Base-by-base conservation (phyloP, 2,797 vertebrate genomes). In the Cryptoprocta ferox region DNA sequence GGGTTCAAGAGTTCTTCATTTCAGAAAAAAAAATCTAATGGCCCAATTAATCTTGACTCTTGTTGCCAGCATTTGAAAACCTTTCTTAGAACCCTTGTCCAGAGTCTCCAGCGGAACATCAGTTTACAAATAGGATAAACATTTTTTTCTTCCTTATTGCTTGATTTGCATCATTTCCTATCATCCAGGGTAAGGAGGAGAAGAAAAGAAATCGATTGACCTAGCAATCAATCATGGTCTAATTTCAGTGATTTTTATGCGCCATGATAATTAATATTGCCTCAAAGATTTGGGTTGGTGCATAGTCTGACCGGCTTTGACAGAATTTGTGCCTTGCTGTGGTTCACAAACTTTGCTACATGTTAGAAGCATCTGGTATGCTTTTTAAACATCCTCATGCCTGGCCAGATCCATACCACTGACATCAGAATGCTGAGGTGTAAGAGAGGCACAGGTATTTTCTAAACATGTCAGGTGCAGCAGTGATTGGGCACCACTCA, bases 111-210 rank as follows among this genome's bases (percentile, higher is more conserved):
- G 65, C 8, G 53, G 42, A 90, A 61, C 24, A 30, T 84, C 12
- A 42, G 21, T 71, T 91, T 89, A 78, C 28, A 75, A 87, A 75
- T 81, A 92, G 70, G 35, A 42, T 87, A 66, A 66, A 14, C 61
- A 30, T 16, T 83, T 30, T 75, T 89, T 96, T 89, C 32, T 76
- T 66, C 30, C 30, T 83, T 97, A 83, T 2, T 71, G 75, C 19
- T 87, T n/a, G n/a, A n/a, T n/a, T 96, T 94, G 48, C 6, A 66
- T 94, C 61, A 95, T 13, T 96, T 96, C 78, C 78, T 96, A 35
- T 81, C 32, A 71, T 79, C 5, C 30, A 90, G 18, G 6, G 21
- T 12, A 86, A 89, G 89, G 32, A 92, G n/a, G 53, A 76, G 21
- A 93, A 18, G 28, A 85, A 48, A 85, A 93, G 50, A 73, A 89